Conservation (phyloP, 2,113 vertebrate genomes). For the Catagonus wagneri region DNA sequence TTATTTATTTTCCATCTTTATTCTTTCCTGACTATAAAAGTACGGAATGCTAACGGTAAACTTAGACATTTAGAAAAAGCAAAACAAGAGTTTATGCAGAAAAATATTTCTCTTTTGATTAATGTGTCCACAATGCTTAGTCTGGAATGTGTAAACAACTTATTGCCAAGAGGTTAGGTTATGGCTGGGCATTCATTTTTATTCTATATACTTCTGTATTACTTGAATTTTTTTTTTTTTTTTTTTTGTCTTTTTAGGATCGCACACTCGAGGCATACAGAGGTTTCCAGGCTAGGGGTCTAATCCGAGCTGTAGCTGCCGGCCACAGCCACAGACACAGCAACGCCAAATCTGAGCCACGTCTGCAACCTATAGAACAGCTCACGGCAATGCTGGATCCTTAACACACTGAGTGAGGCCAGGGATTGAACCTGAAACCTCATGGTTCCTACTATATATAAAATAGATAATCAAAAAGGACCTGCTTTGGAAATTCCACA, state of each 20-base stretch:
- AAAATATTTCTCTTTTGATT: neutral
- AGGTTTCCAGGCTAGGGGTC: too few species aligned
- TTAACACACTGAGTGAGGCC: too few species aligned
- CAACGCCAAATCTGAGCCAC: too few species aligned
- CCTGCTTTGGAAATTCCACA: neutral
- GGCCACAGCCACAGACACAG: too few species aligned
- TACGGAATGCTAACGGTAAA: neutral
- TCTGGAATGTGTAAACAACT: neutral
- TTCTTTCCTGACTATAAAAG: neutral
- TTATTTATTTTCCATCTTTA: neutral
- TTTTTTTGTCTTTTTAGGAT: too few species aligned
- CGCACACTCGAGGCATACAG: too few species aligned
- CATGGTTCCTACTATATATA: neutral
- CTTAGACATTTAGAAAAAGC: neutral
- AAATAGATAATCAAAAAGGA: neutral
- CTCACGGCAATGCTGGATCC: too few species aligned
- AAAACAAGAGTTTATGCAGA: neutral
- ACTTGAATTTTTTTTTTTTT: too few species aligned
- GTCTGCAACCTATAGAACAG: too few species aligned
- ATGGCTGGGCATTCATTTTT: neutral
- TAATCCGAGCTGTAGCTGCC: too few species aligned
- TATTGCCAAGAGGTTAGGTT: neutral
- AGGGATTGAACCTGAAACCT: too few species aligned
- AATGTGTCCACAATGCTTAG: neutral
- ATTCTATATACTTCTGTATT: neutral